Evolutionary conservation across 2,888 invertebrate genomes (phyloP), one percentile per base, ranked within the genome.

Genomic region (Cephalotes varians): DNA sequence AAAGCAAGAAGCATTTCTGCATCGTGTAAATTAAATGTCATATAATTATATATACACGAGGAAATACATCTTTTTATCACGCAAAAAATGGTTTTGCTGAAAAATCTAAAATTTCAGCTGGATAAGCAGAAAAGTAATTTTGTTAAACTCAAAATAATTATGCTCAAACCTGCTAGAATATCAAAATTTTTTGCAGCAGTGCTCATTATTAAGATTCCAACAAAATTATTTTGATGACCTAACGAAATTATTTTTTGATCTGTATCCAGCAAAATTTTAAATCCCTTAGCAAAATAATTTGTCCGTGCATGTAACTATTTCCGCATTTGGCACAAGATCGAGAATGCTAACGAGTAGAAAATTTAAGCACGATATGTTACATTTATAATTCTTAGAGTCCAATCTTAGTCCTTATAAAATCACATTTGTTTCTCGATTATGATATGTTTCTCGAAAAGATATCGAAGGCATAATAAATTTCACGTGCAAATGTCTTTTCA

Each of bases 381-480:
- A 25, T n/a, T 65, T n/a, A n/a, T n/a, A n/a, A n/a, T n/a, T n/a
- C n/a, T n/a, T n/a, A n/a, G n/a, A n/a, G n/a, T n/a, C 9, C 12
- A 64, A n/a, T n/a, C 64, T 18, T 10, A 15, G 15, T 65, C 12
- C 37, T 77, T 28, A 47, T 10, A 6, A 62, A 44, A 73, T 73
- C 40, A 9, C 15, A 34, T 47, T 10, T 49, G 34, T 65, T 65
- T 34, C 49, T 72, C n/a, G 56, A 72, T 37, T n/a, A 40, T 25
- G 0, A 28, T 4, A 15, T 6, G 4, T 12, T 21, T 54, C 0
- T 18, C 4, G 37, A 37, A 9, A 31, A 77, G 12, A 40, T 10
- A 77, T 67, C 18, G 5, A 69, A 77, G 21, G 10, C 31, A 10
- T 40, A 56, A 71, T 79, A 79, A 79, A 56, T 77, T 72, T 56